Conservation (phyloP, 2,797 vertebrate genomes). For the Anguilla anguilla region DNA sequence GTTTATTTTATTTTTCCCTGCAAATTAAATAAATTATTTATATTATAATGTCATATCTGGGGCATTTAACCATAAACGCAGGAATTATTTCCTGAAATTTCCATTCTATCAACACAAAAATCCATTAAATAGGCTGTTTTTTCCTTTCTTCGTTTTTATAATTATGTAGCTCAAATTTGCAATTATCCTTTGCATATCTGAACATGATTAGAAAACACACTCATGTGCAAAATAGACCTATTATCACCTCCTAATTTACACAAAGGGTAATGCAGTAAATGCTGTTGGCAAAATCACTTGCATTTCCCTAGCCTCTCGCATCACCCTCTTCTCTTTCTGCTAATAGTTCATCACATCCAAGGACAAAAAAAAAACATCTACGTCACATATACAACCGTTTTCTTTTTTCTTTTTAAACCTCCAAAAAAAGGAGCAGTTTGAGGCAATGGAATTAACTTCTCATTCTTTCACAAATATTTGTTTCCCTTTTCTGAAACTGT, state of each 20-base stretch:
- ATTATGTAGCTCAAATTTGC: conserved; percentile 65
- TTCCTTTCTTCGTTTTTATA: conserved; percentile 59
- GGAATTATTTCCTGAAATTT: conserved; percentile 48
- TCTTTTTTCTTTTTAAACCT: conserved; percentile 61
- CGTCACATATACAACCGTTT: conserved; percentile 65
- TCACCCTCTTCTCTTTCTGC: conserved; percentile 54
- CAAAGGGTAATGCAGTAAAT: conserved; percentile 59
- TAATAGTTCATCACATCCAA: conserved; percentile 64
- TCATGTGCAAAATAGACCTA: conserved; percentile 79
- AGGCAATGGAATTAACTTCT: conserved; percentile 63
- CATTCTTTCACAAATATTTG: conserved; percentile 69
- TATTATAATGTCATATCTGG: conserved; percentile 23
- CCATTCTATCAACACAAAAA: conserved; percentile 46
- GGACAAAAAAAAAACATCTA: conserved; percentile 54
- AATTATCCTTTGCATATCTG: conserved; percentile 74
- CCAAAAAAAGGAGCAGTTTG: conserved; percentile 47
- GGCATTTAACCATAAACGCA: conserved; percentile 46
- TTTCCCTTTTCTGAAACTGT: conserved; percentile 58
- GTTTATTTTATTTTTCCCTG: not conserved
- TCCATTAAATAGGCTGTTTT: conserved; percentile 56
- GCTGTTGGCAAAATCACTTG: conserved; percentile 63
- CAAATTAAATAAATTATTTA: conserved; percentile 19
- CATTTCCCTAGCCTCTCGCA: conserved; percentile 54
- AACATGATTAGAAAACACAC: conserved; percentile 77
- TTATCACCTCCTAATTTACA: conserved; percentile 75